A percentile compares a stretch with the other conserved stretches of the same genome.
Conservation (phyloP, 2,113 vertebrate genomes). For the Peucedramus taeniatus region DNA sequence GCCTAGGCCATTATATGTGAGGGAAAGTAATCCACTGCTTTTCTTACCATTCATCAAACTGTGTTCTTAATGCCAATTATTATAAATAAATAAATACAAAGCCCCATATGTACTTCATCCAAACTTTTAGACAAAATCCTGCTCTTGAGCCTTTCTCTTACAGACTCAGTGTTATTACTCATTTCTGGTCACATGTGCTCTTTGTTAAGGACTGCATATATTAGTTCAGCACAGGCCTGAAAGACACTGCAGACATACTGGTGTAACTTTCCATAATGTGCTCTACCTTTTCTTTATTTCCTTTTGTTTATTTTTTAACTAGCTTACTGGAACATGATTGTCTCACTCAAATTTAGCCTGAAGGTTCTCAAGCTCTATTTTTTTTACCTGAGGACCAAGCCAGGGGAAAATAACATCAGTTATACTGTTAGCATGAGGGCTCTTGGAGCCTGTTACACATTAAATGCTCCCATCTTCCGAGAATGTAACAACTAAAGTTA, state of each 20-base stretch:
- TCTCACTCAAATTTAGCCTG: background rate
- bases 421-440: background rate
- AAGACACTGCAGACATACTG: background rate
- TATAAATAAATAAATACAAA: background rate
- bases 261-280: background rate
- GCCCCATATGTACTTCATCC: background rate
- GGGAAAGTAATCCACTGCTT: background rate
- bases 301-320: background rate
- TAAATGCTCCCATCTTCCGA: background rate
- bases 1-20: background rate
- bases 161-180: background rate
- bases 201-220: background rate
- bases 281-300: background rate
- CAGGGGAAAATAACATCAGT: background rate
- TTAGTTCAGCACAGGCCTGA: background rate
- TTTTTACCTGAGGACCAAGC: background rate
- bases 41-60: background rate
- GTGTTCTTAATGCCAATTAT: background rate
- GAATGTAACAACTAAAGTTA: background rate
- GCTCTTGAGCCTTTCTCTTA: background rate
- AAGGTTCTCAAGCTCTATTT: background rate
- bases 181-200: background rate
- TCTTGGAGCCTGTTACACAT: background rate
- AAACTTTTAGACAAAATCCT: background rate
- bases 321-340: fast-evolving